A percentile compares a stretch with the other conserved stretches of the same genome.
Evolutionary conservation across 2,113 vertebrate species (phyloP).

Genomic region (Circaetus gallicus): DNA sequence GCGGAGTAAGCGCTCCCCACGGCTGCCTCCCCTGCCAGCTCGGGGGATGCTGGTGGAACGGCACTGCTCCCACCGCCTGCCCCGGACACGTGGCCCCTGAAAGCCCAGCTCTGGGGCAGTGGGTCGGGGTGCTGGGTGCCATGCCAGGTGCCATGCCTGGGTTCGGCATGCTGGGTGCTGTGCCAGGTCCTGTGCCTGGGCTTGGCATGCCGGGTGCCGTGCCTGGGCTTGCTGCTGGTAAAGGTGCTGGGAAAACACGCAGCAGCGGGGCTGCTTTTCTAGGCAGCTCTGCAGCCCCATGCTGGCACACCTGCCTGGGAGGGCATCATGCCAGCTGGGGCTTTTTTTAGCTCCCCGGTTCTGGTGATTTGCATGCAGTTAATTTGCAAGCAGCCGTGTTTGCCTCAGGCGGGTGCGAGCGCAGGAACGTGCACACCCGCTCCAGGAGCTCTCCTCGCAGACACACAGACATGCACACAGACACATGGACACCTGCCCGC

Average conservation of each 20-base stretch:
- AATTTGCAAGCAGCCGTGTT: background rate
- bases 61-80: background rate
- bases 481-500: background rate
- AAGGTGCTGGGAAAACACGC: background rate
- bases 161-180: background rate
- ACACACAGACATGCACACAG: background rate
- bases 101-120: background rate
- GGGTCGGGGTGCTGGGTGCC: background rate
- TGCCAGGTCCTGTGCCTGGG: background rate
- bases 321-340: rapidly evolving
- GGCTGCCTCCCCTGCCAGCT: background rate
- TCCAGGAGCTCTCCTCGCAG: background rate
- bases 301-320: background rate
- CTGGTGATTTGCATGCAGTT: background rate
- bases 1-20: rapidly evolving
- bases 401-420: rapidly evolving
- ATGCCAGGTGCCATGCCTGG: background rate
- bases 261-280: background rate
- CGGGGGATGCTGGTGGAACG: background rate
- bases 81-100: background rate
- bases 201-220: background rate
- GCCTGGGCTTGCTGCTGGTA: background rate
- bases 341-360: background rate
- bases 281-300: background rate
- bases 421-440: background rate